Conservation (phyloP, 1,140 invertebrate genomes). For the Acromyrmex echinatior region DNA sequence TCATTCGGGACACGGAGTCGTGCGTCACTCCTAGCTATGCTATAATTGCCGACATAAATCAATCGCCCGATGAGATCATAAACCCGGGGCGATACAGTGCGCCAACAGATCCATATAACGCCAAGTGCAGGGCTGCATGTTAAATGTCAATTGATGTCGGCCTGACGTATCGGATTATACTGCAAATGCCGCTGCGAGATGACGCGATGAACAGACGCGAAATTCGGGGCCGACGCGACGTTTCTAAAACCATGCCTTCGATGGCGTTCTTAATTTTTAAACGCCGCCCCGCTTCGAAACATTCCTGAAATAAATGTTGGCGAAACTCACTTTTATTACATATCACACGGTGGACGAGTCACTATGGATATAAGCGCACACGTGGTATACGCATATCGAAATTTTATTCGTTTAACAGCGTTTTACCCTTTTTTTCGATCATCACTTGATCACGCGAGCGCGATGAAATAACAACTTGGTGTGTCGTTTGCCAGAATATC, state of each 20-base stretch:
- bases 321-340: not conserved
- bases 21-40: constrained; percentile 85
- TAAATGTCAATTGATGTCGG: constrained; percentile 84
- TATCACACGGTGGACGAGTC: not conserved
- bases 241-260: not conserved
- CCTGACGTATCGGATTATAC: constrained; percentile 77
- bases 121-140: constrained; percentile 82
- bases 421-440: not conserved
- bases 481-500: constrained; percentile 42
- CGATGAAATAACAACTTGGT: constrained; percentile 36
- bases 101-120: constrained; percentile 83
- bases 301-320: not conserved
- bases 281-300: not conserved
- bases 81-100: constrained; percentile 84
- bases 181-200: constrained; percentile 72
- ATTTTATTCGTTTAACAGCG: constrained; percentile 29
- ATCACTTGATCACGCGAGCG: not conserved
- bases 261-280: constrained; percentile 10
- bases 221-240: constrained; percentile 19
- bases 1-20: constrained; percentile 84
- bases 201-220: constrained; percentile 53
- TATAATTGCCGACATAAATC: constrained; percentile 87
- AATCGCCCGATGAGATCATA: constrained; percentile 87
- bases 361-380: not conserved
- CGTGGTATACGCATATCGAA: not conserved